Base-by-base conservation (phyloP, 1,140 invertebrate genomes). In the Zaprionus ghesquierei region DNA sequence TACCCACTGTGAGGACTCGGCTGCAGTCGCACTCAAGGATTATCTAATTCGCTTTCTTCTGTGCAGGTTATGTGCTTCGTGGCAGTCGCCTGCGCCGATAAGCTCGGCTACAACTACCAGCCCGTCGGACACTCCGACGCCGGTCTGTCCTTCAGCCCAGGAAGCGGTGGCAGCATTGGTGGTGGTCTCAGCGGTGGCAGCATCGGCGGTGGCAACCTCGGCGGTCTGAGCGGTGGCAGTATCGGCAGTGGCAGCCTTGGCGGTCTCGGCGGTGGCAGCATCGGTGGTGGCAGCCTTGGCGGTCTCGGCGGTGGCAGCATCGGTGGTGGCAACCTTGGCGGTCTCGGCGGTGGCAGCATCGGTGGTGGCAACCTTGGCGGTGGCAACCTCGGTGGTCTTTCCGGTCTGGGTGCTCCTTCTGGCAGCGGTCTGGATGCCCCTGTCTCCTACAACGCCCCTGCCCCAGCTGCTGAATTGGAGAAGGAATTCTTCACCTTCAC, bases 61-160 rank as follows among this genome's bases (percentile, higher is more conserved):
- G 20, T 49, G 10, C 31, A 91, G 90, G 70, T 87, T 86, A 55
- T 91, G 76, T 90, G 90, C 69, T 69, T 91, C 13, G 76, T 90
- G 60, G 90, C 90, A 54, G 86, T 85, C 44, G 80, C 90, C 69
- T 89, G 77, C 56, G 90, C 90, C 50, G 90, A 90, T 46, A 87
- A 85, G 64, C 61, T 90, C 41, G 90, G 90, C 70, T 91, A 91
- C 65, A 91, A 91, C 76, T 91, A 91, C 69, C 90, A 89, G 71
- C 90, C 86, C 6, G 85, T 84, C 27, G 68, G 63, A 6, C 89
- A 91, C 60, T 84, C 85, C 35, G 60, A 76, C 68, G 27, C 54
- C 12, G 89, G 89, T n/a, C 49, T 91, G 46, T 91, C 90, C 29
- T 90, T 90, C 22, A 46, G 27, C 55, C 89, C 89, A 9, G 69